Base-by-base conservation (phyloP, 1,140 invertebrate genomes). In the Ylistrum balloti region DNA sequence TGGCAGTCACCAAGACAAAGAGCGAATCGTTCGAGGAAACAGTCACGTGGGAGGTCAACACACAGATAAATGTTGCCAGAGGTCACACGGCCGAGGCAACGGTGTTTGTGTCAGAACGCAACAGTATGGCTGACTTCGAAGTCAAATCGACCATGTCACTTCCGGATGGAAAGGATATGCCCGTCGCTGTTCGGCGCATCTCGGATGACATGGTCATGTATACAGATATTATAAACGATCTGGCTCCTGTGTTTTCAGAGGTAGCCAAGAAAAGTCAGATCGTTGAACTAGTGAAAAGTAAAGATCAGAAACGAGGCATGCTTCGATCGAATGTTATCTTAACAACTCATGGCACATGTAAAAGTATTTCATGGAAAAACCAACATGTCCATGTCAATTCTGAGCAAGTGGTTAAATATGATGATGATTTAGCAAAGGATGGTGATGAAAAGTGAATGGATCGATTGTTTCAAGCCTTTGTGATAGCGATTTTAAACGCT, bases 51-150 rank as follows among this genome's bases (percentile, higher is more conserved):
- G 45, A 88, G n/a, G 90, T 91, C 9, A 86, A 91, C 33, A 91
- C 90, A 11, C 38, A 91, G 28, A 88, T 91, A 33, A 86, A 45
- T 33, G 87, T 91, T 22, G 35, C 32, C 20, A 74, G 15, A 15
- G 90, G 90, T n/a, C 90, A 91, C 33, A 88, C 41, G 38, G 90
- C 90, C 20, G 88, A 91, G 86, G 90, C 90, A 22, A n/a, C 33
- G 5, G 87, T 91, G 32, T 32, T 74, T 7, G 90, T 91, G 41
- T 88, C 87, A 2, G 90, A 91, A 33, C 28, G 45, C 28, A 88
- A 88, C 33, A 34, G 85, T 17, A 38, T 87, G 48, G 87, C 87
- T 13, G 90, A 91, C 33, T 91, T 91, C 35, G 90, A 91, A 34
- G 90, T 91, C 33, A 88, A 86, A 74, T 88, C 90, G 20, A 91